These are phyloP conservation scores for Rhinichthys osculus DNA, from an alignment of 2,797 vertebrate species.

Conservation along the genomic window DNA sequence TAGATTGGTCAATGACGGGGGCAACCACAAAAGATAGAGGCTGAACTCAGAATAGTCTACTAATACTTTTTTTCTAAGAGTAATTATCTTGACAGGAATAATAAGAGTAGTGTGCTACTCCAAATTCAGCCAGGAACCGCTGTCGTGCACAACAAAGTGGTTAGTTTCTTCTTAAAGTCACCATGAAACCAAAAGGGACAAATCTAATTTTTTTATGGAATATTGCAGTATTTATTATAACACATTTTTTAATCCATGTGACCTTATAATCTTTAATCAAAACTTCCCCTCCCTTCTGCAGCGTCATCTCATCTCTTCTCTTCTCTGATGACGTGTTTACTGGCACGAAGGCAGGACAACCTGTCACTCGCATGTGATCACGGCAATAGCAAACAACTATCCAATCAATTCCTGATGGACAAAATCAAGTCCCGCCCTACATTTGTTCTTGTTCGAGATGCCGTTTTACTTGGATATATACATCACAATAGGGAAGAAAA, in stretches of 20 bases:
- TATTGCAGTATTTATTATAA: not conserved
- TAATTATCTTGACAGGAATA: not conserved
- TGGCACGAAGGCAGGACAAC: not conserved
- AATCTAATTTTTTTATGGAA: not conserved
- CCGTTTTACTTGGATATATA: not conserved
- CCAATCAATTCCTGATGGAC: not conserved
- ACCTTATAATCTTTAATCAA: not conserved
- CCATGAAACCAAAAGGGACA: not conserved
- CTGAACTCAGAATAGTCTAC: not conserved
- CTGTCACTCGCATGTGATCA: not conserved
- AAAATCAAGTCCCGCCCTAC: not conserved
- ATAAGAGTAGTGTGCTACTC: not conserved
- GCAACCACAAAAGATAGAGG: not conserved
- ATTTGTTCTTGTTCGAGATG: not conserved
- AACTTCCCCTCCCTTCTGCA: conserved; percentile 9
- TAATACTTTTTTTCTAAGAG: not conserved
- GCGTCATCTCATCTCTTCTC: conserved; percentile 1
- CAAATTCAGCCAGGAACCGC: not conserved
- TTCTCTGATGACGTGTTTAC: not conserved
- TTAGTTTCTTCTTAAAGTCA: not conserved
- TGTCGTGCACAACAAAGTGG: not conserved
- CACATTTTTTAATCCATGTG: not conserved
- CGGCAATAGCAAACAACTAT: not conserved
- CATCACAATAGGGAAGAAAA: not conserved
- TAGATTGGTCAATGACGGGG: not conserved